Base-by-base conservation (phyloP, 2,113 vertebrate species). In the Ammodytes dubius region DNA sequence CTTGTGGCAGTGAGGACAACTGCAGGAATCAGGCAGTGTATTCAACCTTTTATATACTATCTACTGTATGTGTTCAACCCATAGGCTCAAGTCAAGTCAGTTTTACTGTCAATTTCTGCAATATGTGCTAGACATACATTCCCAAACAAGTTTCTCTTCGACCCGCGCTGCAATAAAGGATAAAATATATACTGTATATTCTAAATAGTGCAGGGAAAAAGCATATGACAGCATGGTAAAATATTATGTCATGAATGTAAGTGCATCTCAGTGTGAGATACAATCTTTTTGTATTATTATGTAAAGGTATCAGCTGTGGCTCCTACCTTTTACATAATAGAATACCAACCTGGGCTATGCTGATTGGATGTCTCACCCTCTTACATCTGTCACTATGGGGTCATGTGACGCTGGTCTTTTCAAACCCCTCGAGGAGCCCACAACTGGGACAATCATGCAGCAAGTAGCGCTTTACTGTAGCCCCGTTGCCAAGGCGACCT, bases 401-500 rank as follows among this genome's bases (percentile, higher is more conserved):
- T 89, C 69, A 87, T 43, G 61, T 79, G 66, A 82, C 63, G 63
- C 47, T 11, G 53, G 17, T 40, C 27, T 46, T 27, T 45, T 59
- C 43, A 78, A 65, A 74, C 77, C 83, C 74, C 79, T 86, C 59
- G 42, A 64, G 74, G 63, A 2, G 47, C 50, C 0, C 27, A 27
- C 27, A 27, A 7, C 15, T 15, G 12, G 35, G 46, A 78, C 81
- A 70, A 50, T 27, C 27, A 27, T 27, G 27, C 27, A 27, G 27
- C 27, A 27, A 49, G 73, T 27, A 10, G 59, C 42, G 14, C 27
- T 74, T 82, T 54, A 54, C 68, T 70, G 58, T 69, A 43, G 68
- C 64, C 60, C 58, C 42, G 83, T 88, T 87, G 84, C 53, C 81
- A 65, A 83, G 90, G 27, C 54, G 2, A 82, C 63, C 15, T n/a